These are phyloP conservation scores for Ptychadena robeensis DNA, from an alignment of 2,797 vertebrate species.

Conservation along the genomic window DNA sequence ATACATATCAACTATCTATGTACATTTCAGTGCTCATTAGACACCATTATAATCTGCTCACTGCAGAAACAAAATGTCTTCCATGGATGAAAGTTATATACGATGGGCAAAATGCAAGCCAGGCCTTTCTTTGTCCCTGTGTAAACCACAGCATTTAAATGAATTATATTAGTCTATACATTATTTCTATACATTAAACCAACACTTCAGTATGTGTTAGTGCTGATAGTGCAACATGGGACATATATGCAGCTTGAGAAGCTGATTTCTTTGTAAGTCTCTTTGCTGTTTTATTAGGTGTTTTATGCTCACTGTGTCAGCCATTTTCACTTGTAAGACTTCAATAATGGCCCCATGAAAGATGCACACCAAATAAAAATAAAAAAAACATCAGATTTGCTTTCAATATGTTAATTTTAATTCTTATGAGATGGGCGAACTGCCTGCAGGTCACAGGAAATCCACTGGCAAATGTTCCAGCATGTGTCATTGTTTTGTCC, in stretches of 20 bases:
- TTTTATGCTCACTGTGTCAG: slow-evolving; percentile 30
- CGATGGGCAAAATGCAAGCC: slow-evolving; percentile 54
- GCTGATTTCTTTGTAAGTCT: slow-evolving; percentile 9
- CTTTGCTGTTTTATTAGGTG: neutral
- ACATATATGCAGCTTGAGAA: slow-evolving; percentile 28
- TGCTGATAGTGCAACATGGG: slow-evolving; percentile 48
- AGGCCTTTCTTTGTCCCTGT: slow-evolving; percentile 43
- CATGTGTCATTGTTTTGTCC: too few relatives aligned
- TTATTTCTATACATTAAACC: slow-evolving; percentile 47
- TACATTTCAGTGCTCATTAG: slow-evolving; percentile 59
- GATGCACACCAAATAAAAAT: too few relatives aligned
- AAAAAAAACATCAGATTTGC: too few relatives aligned
- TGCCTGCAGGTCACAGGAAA: too few relatives aligned
- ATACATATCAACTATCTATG: slow-evolving; percentile 62
- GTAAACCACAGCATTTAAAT: slow-evolving; percentile 44
- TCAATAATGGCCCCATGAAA: neutral
- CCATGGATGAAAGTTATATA: slow-evolving; percentile 58
- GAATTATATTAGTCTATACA: slow-evolving; percentile 37
- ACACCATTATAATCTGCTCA: slow-evolving; percentile 55
- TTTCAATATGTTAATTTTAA: too few relatives aligned
- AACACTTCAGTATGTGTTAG: slow-evolving; percentile 52
- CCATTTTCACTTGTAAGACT: neutral
- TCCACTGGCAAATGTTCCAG: too few relatives aligned
- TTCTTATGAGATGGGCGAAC: too few relatives aligned
- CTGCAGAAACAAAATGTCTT: slow-evolving; percentile 60